Evolutionary conservation across 1,140 invertebrate species (phyloP).

Genomic region (Neotoxoptera formosana): DNA sequence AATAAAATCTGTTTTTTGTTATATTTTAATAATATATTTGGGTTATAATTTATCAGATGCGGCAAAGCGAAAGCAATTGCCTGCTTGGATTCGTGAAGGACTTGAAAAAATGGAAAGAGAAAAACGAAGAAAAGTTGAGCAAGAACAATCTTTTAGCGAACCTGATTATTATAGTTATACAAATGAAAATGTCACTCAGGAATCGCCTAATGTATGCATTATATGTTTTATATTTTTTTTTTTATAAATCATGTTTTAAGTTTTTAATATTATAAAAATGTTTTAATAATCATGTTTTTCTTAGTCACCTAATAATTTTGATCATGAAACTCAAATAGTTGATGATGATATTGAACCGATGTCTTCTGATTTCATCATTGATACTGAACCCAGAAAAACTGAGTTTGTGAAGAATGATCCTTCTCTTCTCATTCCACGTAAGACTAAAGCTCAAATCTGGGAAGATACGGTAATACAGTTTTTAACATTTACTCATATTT

Average conservation of each 20-base stretch:
- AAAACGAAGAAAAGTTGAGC: conserved; percentile 88
- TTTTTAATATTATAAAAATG: neutral
- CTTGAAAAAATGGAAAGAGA: conserved; percentile 97
- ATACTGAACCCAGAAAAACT: conserved; percentile 61
- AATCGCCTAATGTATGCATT: conserved; percentile 49
- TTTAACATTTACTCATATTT: conserved; percentile 50
- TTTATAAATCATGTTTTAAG: conserved; percentile 61
- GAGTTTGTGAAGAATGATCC: conserved; percentile 59
- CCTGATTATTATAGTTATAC: conserved; percentile 69
- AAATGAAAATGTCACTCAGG: conserved; percentile 62
- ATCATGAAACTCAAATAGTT: conserved; percentile 42
- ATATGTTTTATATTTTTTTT: conserved; percentile 66
- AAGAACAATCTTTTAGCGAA: conserved; percentile 74
- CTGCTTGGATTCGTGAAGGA: conserved; percentile 95
- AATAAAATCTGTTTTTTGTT: neutral
- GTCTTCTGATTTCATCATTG: conserved; percentile 66
- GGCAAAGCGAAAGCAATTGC: conserved; percentile 87
- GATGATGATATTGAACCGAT: conserved; percentile 68
- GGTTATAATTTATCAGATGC: conserved; percentile 72
- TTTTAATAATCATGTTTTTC: neutral
- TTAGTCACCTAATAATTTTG: conserved; percentile 43
- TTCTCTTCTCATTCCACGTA: conserved; percentile 61
- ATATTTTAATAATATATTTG: conserved; percentile 57
- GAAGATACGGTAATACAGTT: conserved; percentile 67
- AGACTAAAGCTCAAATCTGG: conserved; percentile 66